Evolutionary conservation across 2,113 vertebrate genomes (phyloP), one percentile per base, ranked within the genome.

Genomic region (Mandrillus leucophaeus): DNA sequence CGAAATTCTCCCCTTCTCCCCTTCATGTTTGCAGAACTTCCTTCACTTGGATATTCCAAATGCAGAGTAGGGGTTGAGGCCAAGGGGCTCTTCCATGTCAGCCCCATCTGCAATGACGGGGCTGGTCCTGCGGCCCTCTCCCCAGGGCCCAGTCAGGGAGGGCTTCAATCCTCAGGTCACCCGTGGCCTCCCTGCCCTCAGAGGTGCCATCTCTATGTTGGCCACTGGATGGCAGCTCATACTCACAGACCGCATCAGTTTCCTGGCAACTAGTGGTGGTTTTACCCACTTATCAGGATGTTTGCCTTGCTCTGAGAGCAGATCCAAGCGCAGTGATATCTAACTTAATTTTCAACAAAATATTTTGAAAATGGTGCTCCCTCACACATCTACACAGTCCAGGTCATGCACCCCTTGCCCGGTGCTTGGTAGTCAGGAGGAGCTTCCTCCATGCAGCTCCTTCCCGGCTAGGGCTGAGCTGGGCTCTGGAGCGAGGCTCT

Each of bases 151-250:
- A 27, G 30, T 64, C 12, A 64, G 11, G 61, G 1, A 7, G 32
- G 22, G 22, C 48, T 38, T 50, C 40, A 4, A 12, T 38, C 32
- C 38, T 23, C 3, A 30, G 25, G 43, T 38, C 50, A 13, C 32
- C 35, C 0, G 16, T 14, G 1, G 76, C 7, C 23, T 23, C 43
- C 6, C 0, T 0, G 20, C 48, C 52, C 50, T 61, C 50, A 43
- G 79, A 48, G 5, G 0, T 61, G 94, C 50, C 38, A 50, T 96
- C 85, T 50, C 27, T 14, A 0, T 9, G 16, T 23, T n/a, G 66
- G 66, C 86, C 98, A 97, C 95, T 20, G 2, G 97, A 40, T 64
- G 97, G 97, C 96, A 97, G 96, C 93, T 82, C 9, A 0, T 30
- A 40, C 5, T 0, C 95, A 95, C 80, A 59, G 66, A 88, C 50